These are phyloP conservation scores for Hexactinellida sp. DNA, from an alignment of 37 sponge, comb jelly and placozoan species.

Conservation along the genomic window DNA sequence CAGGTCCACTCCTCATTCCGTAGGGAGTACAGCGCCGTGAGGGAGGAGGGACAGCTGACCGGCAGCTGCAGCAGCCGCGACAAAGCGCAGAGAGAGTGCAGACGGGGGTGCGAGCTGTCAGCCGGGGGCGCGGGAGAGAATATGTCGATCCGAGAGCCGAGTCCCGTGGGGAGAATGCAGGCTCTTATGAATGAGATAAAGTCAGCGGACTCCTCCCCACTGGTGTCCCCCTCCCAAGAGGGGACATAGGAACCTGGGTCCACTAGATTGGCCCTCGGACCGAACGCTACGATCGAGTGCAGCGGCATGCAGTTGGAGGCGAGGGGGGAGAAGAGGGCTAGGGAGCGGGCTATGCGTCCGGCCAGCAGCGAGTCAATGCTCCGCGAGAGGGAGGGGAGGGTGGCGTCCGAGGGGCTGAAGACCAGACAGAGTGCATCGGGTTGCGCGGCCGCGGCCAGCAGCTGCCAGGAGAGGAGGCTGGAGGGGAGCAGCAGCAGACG, in stretches of 20 bases:
- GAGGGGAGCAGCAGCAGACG: neutral
- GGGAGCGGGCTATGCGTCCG: neutral
- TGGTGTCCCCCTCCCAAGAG: neutral
- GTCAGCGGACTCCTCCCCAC: neutral
- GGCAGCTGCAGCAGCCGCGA: neutral
- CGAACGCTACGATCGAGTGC: neutral
- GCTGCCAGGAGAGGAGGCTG: neutral
- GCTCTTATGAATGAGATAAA: neutral
- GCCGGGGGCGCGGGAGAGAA: neutral
- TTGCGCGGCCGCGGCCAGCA: neutral
- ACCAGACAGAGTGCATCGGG: constrained; percentile 10
- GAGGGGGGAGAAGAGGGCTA: neutral
- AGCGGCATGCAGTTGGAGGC: neutral
- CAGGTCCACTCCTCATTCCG: constrained; percentile 1
- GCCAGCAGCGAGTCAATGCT: neutral
- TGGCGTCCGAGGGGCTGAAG: neutral
- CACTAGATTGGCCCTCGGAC: neutral
- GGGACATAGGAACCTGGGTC: neutral
- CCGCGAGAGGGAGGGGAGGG: neutral
- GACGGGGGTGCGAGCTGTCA: neutral
- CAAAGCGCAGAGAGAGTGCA: neutral
- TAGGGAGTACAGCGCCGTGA: neutral
- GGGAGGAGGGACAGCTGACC: neutral
- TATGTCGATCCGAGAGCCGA: neutral
- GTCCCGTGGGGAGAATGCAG: neutral